Conservation (phyloP, 2,888 invertebrate species). For the Callosobruchus maculatus region DNA sequence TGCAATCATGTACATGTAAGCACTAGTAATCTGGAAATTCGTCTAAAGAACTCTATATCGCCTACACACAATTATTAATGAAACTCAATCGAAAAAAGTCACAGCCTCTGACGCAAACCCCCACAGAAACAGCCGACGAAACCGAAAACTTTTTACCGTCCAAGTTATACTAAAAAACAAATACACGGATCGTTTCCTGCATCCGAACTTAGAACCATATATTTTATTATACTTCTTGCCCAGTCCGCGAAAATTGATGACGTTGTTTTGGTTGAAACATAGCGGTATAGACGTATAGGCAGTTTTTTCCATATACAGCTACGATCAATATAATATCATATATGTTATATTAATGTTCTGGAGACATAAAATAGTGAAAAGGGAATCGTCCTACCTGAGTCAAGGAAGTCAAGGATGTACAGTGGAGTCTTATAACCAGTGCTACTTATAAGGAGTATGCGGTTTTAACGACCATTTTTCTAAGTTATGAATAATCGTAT, state of each 20-base stretch:
- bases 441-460: too few relatives aligned
- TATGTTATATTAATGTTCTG: too few relatives aligned
- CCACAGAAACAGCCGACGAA: background rate
- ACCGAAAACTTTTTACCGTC: background rate
- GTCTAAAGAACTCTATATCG: too few relatives aligned
- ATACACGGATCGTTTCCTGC: background rate
- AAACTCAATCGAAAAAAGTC: background rate
- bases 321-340: background rate
- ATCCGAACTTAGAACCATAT: background rate
- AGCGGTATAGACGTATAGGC: background rate
- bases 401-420: too few relatives aligned
- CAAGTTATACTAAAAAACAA: background rate
- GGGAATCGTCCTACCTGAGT: too few relatives aligned
- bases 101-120: background rate
- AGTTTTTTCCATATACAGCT: background rate
- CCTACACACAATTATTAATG: too few relatives aligned
- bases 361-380: too few relatives aligned
- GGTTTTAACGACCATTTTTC: too few relatives aligned
- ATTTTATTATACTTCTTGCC: background rate
- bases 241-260: background rate
- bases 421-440: too few relatives aligned
- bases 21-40: too few relatives aligned
- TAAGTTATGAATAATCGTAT: too few relatives aligned
- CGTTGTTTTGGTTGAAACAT: background rate
- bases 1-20: too few relatives aligned